Evolutionary conservation across 64 coral and sea anemone species (phyloP), one percentile per base, ranked within the genome.

Genomic region (Hydrozoanthus tunicans): DNA sequence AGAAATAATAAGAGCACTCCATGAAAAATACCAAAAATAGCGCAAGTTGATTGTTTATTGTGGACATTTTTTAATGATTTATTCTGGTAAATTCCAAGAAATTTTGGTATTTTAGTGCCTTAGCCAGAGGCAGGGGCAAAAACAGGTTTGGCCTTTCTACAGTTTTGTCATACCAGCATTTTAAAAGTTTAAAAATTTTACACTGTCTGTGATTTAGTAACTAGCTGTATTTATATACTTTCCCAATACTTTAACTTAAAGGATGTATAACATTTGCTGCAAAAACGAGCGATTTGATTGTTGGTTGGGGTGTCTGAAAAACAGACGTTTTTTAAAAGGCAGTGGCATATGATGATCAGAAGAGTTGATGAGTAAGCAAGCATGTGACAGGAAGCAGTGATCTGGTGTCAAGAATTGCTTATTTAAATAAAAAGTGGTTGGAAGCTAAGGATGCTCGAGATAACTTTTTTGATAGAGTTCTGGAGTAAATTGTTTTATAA

Each of bases 61-160:
- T 57, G 6, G 20, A 25, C 11, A 85, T 56, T 51, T 85, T 85
- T 53, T 53, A 26, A 86, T 59, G 7, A 59, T 57, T 86, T 86
- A 73, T 60, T 73, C 84, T 56, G 58, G 84, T 26, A 88, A 72
- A 88, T 88, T 88, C 84, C 84, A 73, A 88, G 84, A 88, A 75
- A 43, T 88, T 74, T 69, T 12, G 7, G 7, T 12, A 76, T 76
- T 76, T 12, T 76, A 13, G 27, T 51, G 32, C 57, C 62, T 60
- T 64, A 65, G 59, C 80, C 79, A 62, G 23, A 14, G 80, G 60
- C 60, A 65, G 13, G 27, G 7, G 5, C n/a, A 61, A 27, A 24
- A 74, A 9, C 7, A 64, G 13, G 7, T 9, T 64, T 0, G 13
- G 13, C 7, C 2, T 64, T 64, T 7, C 62, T 14, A 7, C 62